Base-by-base conservation (phyloP, 1,140 invertebrate species). In the Phenacoccus solenopsis region DNA sequence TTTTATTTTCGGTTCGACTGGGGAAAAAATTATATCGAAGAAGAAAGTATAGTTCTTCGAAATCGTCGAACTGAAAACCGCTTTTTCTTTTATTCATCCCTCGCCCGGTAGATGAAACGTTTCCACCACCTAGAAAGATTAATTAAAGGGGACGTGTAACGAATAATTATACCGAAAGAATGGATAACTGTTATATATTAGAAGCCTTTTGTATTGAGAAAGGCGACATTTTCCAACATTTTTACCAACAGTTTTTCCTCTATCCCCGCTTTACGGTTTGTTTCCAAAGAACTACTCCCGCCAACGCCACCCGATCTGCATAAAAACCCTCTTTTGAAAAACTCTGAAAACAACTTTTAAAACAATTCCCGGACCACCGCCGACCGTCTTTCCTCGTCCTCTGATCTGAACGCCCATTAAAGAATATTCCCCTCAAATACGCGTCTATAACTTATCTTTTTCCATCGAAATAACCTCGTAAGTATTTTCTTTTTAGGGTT, bases 141-240 rank as follows among this genome's bases (percentile, higher is more conserved):
- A 72, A 72, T 72, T 70, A 72, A 56, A 35, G 35, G 38, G 64
- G 67, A 57, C 64, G 72, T 72, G 71, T 72, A 69, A 59, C 64
- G 69, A 72, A 70, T 68, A 72, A 70, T 70, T 67, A 70, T 28
- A 56, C 59, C 59, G 59, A 64, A 64, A 64, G 59, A 64, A 64
- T 30, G 38, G 32, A 35, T 30, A 57, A 38, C 56, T 49, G 61
- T 59, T 61, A 32, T 30, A 68, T 35, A 56, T 67, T 38, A 69
- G 70, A 71, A 68, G 61, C 35, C 30, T 68, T 71, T 71, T 71
- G 70, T 69, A 35, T 67, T 67, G 30, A 69, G 35, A 49, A 64
- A 64, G 59, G 59, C 59, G 71, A 72, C 38, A 68, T 72, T 70
- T 72, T 68, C 69, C 64, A 72, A 69, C 32, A 72, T 72, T 72